Evolutionary conservation across 2,888 invertebrate genomes (phyloP).

Genomic region (Amaurobius ferox): DNA sequence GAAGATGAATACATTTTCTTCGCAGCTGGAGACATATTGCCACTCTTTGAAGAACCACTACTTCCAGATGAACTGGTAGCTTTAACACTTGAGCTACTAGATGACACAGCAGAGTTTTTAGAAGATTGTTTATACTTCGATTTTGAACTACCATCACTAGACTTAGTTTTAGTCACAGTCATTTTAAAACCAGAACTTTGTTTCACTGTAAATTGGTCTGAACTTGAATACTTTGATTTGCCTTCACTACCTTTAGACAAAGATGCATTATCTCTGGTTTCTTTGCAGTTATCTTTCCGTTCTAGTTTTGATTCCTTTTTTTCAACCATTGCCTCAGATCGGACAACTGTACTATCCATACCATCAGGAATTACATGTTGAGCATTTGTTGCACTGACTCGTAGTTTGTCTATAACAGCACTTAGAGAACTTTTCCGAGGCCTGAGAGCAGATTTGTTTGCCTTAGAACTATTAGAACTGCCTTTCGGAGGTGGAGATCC

Average conservation of each 20-base stretch:
- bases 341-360: constrained; percentile 43
- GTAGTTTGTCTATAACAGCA: constrained; percentile 91
- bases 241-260: constrained; percentile 77
- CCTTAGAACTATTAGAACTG: constrained; percentile 59
- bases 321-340: constrained; percentile 74
- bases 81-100: constrained; percentile 36
- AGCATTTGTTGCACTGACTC: constrained; percentile 76
- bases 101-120: constrained; percentile 42
- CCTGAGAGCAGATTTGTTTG: constrained; percentile 57
- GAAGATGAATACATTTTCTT: constrained; percentile 60
- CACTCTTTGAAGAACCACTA: constrained; percentile 42
- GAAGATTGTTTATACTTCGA: constrained; percentile 63
- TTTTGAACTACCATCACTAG: constrained; percentile 72
- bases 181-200: constrained; percentile 92
- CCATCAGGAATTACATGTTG: constrained; percentile 51
- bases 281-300: constrained; percentile 68
- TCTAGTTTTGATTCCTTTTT: constrained; percentile 64
- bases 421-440: constrained; percentile 79
- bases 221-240: constrained; percentile 69
- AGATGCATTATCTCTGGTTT: constrained; percentile 80
- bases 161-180: constrained; percentile 89
- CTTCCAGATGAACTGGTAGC: constrained; percentile 49
- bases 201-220: constrained; percentile 87
- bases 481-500: constrained; percentile 55
- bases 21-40: constrained; percentile 43